These are phyloP conservation scores for Deladenus siricidicola DNA, from an alignment of 2,888 invertebrate species.

Conservation along the genomic window DNA sequence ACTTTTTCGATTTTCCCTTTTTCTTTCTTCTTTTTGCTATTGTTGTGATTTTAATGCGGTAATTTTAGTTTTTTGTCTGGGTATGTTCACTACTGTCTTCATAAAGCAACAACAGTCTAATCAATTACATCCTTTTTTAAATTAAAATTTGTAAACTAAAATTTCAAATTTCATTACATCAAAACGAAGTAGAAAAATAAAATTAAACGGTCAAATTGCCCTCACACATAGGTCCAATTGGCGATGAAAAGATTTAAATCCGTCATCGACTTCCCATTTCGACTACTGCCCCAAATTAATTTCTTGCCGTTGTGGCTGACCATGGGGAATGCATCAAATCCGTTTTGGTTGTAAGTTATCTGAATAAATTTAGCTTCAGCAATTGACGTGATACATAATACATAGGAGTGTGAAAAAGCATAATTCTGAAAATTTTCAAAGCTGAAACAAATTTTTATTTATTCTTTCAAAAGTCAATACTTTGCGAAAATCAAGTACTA, in stretches of 20 bases:
- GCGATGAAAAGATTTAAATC: constrained; percentile 36
- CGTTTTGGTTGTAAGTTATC: constrained; percentile 28
- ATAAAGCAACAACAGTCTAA: too few relatives aligned
- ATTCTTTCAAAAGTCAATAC: not conserved
- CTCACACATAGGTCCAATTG: constrained; percentile 24
- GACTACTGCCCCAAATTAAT: constrained; percentile 28
- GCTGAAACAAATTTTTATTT: not conserved
- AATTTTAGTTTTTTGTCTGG: too few relatives aligned
- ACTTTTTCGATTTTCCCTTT: too few relatives aligned
- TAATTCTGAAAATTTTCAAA: too few relatives aligned
- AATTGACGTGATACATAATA: too few relatives aligned
- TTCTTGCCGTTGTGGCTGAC: constrained; percentile 23
- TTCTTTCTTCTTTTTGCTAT: too few relatives aligned
- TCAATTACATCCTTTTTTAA: too few relatives aligned
- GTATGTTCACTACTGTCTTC: too few relatives aligned
- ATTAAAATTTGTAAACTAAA: not conserved
- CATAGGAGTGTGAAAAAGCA: too few relatives aligned
- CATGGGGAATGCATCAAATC: constrained; percentile 37
- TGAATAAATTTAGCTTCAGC: too few relatives aligned
- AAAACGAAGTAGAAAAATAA: not conserved
- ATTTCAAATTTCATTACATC: not conserved
- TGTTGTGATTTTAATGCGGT: too few relatives aligned
- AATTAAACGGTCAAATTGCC: constrained; percentile 1
- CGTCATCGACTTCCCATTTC: constrained; percentile 14
- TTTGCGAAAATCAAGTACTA: not conserved